These are phyloP conservation scores for Phymorhynchus buccinoides DNA, from an alignment of 1,140 invertebrate genomes.

Conservation along the genomic window DNA sequence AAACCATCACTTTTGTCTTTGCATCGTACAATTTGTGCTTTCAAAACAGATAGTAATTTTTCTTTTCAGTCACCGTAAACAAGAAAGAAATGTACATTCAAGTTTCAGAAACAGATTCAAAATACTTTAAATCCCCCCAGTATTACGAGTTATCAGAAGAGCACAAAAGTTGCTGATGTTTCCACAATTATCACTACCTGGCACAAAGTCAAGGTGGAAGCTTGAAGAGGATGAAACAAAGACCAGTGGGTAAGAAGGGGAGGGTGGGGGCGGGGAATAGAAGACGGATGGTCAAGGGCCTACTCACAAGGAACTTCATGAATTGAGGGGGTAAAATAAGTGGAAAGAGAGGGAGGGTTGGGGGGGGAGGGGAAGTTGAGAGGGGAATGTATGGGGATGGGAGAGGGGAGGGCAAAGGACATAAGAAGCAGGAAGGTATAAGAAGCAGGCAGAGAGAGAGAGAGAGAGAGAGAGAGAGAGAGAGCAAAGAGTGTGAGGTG, in stretches of 20 bases:
- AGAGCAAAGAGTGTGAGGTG: slow-evolving; percentile 31
- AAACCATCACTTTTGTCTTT: no score
- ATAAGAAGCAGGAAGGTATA: slow-evolving; percentile 17
- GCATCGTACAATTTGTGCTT: no score
- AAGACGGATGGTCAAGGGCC: neutral
- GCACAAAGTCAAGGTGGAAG: neutral
- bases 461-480: slow-evolving; percentile 20
- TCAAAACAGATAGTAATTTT: neutral
- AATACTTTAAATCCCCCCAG: neutral
- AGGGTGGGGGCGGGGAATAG: neutral
- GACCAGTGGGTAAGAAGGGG: neutral
- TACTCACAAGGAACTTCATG: neutral
- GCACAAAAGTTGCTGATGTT: neutral
- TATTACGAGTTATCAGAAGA: no score
- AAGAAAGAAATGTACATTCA: no score
- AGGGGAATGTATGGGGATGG: neutral
- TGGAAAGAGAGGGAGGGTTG: neutral
- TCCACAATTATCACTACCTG: neutral
- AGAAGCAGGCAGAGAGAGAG: slow-evolving; percentile 43
- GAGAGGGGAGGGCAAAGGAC: neutral
- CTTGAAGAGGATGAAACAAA: neutral
- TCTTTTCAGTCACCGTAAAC: neutral
- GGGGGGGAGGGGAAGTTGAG: neutral
- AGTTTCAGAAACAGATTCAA: neutral
- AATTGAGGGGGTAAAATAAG: no score